phyloP scores from a whole-genome alignment of 2,888 invertebrate genomes.

The Carabus problematicus region DNA sequence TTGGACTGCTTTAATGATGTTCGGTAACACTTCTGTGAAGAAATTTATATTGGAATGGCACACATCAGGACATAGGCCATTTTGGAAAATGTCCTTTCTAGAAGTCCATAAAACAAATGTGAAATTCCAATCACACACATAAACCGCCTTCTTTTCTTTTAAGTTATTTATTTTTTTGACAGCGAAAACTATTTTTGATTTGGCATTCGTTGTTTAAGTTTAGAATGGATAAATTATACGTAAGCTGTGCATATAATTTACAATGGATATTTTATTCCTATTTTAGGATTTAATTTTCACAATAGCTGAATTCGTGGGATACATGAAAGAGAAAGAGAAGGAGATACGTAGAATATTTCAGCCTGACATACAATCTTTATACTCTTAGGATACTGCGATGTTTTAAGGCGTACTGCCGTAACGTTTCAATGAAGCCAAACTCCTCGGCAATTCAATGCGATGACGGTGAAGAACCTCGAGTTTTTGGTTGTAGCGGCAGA shows the following conservation, averaged over 20 bases:
- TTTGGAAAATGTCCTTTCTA: slow-evolving; percentile 22
- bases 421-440: no score
- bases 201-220: neutral
- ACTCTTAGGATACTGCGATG: no score
- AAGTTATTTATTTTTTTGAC: slow-evolving; percentile 25
- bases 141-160: slow-evolving; percentile 6
- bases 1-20: neutral
- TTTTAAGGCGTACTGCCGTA: no score
- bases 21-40: slow-evolving; percentile 6
- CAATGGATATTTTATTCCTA: no score
- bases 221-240: neutral
- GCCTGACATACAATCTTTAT: no score
- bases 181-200: slow-evolving; percentile 8
- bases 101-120: slow-evolving; percentile 23
- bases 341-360: no score
- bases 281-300: no score
- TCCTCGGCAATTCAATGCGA: no score
- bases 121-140: slow-evolving; percentile 6
- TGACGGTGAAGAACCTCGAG: slow-evolving; percentile 2
- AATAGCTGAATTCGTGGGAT: no score
- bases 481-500: no score
- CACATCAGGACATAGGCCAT: slow-evolving; percentile 23
- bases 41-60: slow-evolving; percentile 28
- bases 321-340: neutral
- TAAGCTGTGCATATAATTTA: neutral